Conservation (phyloP, 2,888 invertebrate genomes). For the Chalcosyrphus nemorum region DNA sequence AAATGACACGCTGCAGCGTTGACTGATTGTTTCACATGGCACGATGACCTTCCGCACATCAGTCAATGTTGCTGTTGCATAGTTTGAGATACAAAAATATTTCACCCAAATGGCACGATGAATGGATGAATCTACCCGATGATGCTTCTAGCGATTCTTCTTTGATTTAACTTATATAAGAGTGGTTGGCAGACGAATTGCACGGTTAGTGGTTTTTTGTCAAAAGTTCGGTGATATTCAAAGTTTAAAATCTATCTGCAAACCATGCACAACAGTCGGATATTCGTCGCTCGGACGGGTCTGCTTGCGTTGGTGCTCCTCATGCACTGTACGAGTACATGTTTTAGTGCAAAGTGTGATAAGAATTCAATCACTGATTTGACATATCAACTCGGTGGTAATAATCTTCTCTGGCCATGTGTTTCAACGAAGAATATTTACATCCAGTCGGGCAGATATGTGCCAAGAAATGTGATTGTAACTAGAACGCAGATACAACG, state of each 20-base stretch:
- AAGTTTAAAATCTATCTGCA: background rate
- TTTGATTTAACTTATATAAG: constrained; percentile 56
- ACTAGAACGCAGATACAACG: constrained; percentile 85
- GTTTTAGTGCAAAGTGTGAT: constrained; percentile 26
- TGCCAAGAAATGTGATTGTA: constrained; percentile 85
- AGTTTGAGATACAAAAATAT: constrained; percentile 44
- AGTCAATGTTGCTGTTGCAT: constrained; percentile 45
- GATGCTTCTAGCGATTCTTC: constrained; percentile 3
- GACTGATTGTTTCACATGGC: constrained; percentile 7
- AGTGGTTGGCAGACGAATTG: constrained; percentile 22
- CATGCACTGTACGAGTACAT: constrained; percentile 18
- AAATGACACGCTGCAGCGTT: constrained; percentile 49
- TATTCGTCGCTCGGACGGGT: constrained; percentile 13
- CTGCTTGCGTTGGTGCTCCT: constrained; percentile 39
- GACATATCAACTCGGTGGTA: constrained; percentile 80
- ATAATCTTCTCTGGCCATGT: constrained; percentile 84
- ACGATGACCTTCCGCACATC: constrained; percentile 54
- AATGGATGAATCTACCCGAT: too few relatives aligned
- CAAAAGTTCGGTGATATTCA: constrained; percentile 11
- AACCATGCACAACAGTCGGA: constrained; percentile 38
- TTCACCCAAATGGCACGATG: constrained; percentile 49
- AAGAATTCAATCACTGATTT: constrained; percentile 75
- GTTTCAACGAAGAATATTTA: constrained; percentile 84
- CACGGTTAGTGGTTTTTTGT: constrained; percentile 39
- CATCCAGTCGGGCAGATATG: constrained; percentile 84